These are phyloP conservation scores for Tenthredo amoena DNA, from an alignment of 2,888 invertebrate species.

Conservation along the genomic window DNA sequence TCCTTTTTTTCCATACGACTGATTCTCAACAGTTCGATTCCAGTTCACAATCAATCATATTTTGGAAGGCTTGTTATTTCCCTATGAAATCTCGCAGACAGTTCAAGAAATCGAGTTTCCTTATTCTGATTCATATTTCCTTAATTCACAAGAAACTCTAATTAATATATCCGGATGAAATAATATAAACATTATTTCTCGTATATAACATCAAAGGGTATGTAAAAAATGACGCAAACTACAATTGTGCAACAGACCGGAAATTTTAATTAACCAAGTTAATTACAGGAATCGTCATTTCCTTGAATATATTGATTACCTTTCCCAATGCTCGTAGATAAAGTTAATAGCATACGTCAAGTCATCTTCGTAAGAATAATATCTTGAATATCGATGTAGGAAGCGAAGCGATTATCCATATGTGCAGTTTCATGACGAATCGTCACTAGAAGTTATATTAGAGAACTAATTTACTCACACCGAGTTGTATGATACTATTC, in stretches of 20 bases:
- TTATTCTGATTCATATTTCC: background rate
- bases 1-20: background rate
- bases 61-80: background rate
- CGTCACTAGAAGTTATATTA: background rate
- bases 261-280: slow-evolving; percentile 9
- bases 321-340: background rate
- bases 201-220: background rate
- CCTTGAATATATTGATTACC: slow-evolving; percentile 32
- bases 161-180: background rate
- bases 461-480: background rate
- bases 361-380: background rate
- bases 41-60: background rate
- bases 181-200: background rate
- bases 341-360: background rate
- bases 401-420: background rate
- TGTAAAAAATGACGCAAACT: background rate
- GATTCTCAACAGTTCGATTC: background rate
- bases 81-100: background rate
- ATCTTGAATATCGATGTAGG: background rate
- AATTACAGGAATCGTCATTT: slow-evolving; percentile 10
- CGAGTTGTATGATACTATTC: background rate
- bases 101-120: background rate
- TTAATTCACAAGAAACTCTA: background rate
- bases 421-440: background rate
- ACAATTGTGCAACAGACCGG: slow-evolving; percentile 35